Evolutionary conservation across 2,113 vertebrate genomes (phyloP), one percentile per base, ranked within the genome.

Genomic region (Cisticola juncidis): DNA sequence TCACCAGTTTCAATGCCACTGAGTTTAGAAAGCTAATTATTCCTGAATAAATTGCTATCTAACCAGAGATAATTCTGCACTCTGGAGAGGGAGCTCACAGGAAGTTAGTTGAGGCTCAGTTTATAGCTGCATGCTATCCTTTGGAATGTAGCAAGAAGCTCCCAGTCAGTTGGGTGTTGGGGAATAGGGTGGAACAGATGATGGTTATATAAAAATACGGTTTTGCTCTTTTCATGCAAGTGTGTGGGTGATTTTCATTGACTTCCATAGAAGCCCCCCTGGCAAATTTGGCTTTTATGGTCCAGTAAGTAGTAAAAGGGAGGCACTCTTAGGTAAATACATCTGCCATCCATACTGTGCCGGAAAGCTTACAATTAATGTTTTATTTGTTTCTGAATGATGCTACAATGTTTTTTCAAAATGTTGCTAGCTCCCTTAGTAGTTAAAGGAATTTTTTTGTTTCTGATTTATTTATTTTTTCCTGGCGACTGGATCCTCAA

Each of bases 261-360:
- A 81, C 77, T 96, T 95, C 74, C 88, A 5, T 33, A 60, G 88
- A 88, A 90, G 35, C 18, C 44, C 87, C 76, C 86, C 23, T 33
- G 71, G 92, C 87, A 82, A 68, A 83, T 86, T 71, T 81, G 71
- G 35, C 88, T 81, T 78, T 85, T 86, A 56, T 81, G 56, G 44
- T 64, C 69, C 44, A 56, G 36, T 82, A 70, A 70, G 64, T 48
- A 88, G 56, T 86, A 71, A 57, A 81, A 90, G 62, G 47, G 48
- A 94, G 22, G 44, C 86, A 60, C 76, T 92, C 69, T 71, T 92
- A 96, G 95, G 94, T 97, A 95, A 94, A 94, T 97, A 91, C 88
- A 90, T 94, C 92, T 96, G 92, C 82, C 60, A 56, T 93, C 71
- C 90, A 86, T 88, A 80, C 64, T 88, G 3, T 48, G 76, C 68